A percentile compares a stretch with the other conserved stretches of the same genome.
phyloP scores from a whole-genome alignment of 37 sponge, comb jelly and placozoan genomes.

The Agelas oroides region DNA sequence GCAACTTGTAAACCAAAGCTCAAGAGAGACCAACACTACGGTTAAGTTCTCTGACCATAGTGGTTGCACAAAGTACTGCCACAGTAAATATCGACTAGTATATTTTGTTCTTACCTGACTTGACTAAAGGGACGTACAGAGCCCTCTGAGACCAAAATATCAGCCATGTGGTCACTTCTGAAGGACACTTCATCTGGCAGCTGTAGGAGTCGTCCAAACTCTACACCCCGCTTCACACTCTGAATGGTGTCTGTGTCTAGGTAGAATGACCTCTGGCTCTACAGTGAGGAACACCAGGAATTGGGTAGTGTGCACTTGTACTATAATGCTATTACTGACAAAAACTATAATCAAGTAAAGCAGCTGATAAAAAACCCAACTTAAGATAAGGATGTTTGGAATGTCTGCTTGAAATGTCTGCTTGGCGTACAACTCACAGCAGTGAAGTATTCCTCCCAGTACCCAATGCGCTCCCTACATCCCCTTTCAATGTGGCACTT shows the following conservation, averaged over 20 bases:
- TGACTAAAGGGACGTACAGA: constrained; percentile 51
- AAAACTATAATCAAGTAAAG: too few species aligned
- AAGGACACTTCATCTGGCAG: constrained; percentile 43
- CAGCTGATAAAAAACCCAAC: too few species aligned
- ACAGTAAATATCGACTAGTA: too few species aligned
- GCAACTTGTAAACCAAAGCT: too few species aligned
- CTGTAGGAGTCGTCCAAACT: constrained; percentile 41
- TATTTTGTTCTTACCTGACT: constrained; percentile 22
- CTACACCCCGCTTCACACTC: constrained; percentile 44
- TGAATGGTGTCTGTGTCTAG: constrained; percentile 38
- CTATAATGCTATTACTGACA: too few species aligned
- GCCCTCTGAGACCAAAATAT: constrained; percentile 16
- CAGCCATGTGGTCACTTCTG: constrained; percentile 28
- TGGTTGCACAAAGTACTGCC: too few species aligned
- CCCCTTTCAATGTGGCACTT: constrained; percentile 20
- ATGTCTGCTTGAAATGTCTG: too few species aligned
- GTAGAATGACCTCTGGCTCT: constrained; percentile 18
- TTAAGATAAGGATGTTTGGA: too few species aligned
- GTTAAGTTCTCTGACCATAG: too few species aligned
- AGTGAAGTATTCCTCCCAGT: constrained; percentile 35
- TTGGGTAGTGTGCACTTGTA: too few species aligned
- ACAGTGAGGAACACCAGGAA: not conserved
- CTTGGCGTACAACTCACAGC: constrained; percentile 4
- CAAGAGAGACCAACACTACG: too few species aligned
- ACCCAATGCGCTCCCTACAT: constrained; percentile 6